A percentile compares a stretch with the other conserved stretches of the same genome.
phyloP scores from a whole-genome alignment of 2,113 vertebrate species.

The Neodon shergylaensis region DNA sequence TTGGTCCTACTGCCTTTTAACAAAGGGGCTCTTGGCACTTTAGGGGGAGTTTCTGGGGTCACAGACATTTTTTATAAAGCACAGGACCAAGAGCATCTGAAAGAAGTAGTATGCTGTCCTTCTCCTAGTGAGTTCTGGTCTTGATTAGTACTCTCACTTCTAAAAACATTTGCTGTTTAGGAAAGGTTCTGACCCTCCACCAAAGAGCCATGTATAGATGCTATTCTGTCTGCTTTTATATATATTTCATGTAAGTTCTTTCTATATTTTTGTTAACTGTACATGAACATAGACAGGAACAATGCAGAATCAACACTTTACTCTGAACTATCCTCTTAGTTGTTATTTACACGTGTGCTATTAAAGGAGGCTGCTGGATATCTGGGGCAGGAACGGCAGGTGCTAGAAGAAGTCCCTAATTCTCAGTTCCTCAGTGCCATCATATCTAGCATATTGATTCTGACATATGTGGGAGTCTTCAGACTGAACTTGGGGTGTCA shows the following conservation, averaged over 20 bases:
- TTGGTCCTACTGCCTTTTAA: neutral
- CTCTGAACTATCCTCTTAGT: constrained; percentile 46
- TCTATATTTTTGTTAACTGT: neutral
- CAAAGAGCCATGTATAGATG: neutral
- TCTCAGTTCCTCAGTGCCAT: neutral
- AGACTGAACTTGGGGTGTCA: neutral
- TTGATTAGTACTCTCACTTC: neutral
- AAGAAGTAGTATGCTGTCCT: neutral
- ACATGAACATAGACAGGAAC: neutral
- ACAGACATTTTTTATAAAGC: neutral
- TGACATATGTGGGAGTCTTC: neutral
- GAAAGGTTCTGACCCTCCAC: neutral
- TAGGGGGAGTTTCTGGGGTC: neutral
- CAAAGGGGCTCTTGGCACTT: neutral
- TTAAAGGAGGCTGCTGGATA: constrained; percentile 27
- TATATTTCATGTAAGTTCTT: constrained; percentile 27
- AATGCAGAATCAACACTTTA: neutral
- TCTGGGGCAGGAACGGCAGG: constrained; percentile 36
- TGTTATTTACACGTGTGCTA: constrained; percentile 51
- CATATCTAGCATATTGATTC: neutral
- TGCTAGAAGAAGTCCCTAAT: constrained; percentile 54
- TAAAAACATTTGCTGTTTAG: neutral
- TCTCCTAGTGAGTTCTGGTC: neutral
- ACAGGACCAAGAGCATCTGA: neutral
- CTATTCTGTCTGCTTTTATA: neutral